These are phyloP conservation scores for Zalophus californianus DNA, from an alignment of 2,797 vertebrate genomes.

Conservation along the genomic window DNA sequence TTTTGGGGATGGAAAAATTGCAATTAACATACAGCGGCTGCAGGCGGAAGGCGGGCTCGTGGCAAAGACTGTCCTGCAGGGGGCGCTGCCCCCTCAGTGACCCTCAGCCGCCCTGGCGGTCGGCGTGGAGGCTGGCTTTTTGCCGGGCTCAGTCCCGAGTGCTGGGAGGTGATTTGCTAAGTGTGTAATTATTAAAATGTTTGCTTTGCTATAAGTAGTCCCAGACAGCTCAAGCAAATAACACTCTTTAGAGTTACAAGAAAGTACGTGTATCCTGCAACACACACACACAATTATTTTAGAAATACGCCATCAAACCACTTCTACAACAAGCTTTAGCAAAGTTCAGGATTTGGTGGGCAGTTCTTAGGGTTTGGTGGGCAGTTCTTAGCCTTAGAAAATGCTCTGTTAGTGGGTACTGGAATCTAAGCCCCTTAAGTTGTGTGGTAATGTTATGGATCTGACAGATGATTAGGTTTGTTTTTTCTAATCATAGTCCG, in stretches of 20 bases:
- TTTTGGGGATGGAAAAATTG: background rate
- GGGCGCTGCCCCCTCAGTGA: background rate
- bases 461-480: background rate
- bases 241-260: background rate
- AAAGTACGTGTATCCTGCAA: background rate
- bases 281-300: background rate
- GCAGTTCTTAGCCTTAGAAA: background rate
- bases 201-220: background rate
- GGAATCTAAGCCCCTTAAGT: background rate
- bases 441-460: background rate
- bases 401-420: background rate
- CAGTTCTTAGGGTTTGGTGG: background rate
- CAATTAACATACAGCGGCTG: background rate
- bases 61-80: background rate
- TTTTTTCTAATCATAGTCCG: background rate
- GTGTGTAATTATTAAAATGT: background rate
- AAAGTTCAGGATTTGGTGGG: background rate
- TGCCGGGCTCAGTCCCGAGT: fast-evolving
- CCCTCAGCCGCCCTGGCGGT: fast-evolving
- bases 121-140: background rate
- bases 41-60: background rate
- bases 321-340: background rate
- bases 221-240: background rate
- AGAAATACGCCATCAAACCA: background rate
- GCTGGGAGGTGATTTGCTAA: background rate